A percentile compares a stretch with the other conserved stretches of the same genome.
Evolutionary conservation across 2,888 invertebrate species (phyloP).

Genomic region (Podotricha telesiphe): DNA sequence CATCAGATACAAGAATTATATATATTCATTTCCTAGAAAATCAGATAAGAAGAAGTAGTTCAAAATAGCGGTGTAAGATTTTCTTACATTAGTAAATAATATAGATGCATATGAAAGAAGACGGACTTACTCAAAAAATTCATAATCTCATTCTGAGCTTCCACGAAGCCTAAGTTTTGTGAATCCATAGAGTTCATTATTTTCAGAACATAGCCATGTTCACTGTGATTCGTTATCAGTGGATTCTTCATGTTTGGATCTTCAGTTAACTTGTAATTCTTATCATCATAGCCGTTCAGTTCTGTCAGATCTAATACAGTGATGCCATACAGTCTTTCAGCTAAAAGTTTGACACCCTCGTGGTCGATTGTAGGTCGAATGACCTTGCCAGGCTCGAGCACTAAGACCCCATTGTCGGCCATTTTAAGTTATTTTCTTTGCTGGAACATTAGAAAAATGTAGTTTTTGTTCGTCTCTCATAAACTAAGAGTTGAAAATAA

Average conservation of each 20-base stretch:
- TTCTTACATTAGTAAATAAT: no score
- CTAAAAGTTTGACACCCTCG: slow-evolving; percentile 79
- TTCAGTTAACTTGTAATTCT: slow-evolving; percentile 87
- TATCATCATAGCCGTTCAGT: slow-evolving; percentile 91
- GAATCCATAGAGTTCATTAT: slow-evolving; percentile 93
- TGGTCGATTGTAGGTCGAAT: slow-evolving; percentile 83
- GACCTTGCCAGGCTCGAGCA: slow-evolving; percentile 79
- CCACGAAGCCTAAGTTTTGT: slow-evolving; percentile 85
- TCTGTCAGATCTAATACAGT: slow-evolving; percentile 82
- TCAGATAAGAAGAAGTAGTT: no score
- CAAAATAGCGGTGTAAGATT: no score
- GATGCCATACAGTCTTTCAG: slow-evolving; percentile 85
- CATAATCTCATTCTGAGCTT: slow-evolving; percentile 90
- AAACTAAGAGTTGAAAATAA: no score
- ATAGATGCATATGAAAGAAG: no score
- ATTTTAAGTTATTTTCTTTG: slow-evolving; percentile 15
- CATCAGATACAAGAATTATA: no score
- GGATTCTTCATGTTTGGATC: slow-evolving; percentile 84
- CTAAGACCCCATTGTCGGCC: slow-evolving; percentile 27
- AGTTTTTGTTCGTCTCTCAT: no score
- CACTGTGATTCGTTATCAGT: slow-evolving; percentile 78
- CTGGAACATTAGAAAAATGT: not conserved
- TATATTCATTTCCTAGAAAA: no score
- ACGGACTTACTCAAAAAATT: slow-evolving; percentile 87
- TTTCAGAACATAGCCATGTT: slow-evolving; percentile 90